Evolutionary conservation across 2,113 vertebrate genomes (phyloP).

Genomic region (Pangasianodon hypophthalmus): DNA sequence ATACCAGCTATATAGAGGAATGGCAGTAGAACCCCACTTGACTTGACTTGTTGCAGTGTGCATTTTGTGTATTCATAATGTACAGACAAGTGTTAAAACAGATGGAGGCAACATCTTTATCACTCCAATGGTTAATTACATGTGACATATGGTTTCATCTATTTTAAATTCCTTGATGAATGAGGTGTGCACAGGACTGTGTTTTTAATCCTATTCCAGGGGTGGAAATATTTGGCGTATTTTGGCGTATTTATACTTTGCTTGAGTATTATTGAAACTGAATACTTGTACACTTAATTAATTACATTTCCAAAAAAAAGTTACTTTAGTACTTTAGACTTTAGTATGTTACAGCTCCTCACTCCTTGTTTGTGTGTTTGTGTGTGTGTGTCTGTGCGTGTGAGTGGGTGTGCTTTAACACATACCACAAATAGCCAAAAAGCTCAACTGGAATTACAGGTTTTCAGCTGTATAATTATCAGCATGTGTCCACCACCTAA

Average conservation of each 20-base stretch:
- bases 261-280: background rate
- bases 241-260: background rate
- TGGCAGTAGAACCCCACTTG: background rate
- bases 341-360: background rate
- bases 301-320: background rate
- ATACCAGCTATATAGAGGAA: background rate
- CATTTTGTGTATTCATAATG: background rate
- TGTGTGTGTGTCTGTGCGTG: constrained; percentile 4
- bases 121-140: background rate
- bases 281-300: background rate
- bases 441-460: constrained; percentile 22
- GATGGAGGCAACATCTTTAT: background rate
- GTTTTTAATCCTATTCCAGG: background rate
- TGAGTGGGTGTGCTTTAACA: background rate
- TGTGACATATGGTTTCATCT: background rate
- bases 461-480: constrained; percentile 8
- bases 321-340: background rate
- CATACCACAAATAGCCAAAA: constrained; percentile 12
- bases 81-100: background rate
- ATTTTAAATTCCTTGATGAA: background rate
- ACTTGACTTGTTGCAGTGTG: background rate
- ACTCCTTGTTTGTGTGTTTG: background rate
- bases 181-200: background rate
- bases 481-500: constrained; percentile 11
- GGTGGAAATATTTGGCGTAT: background rate